Conservation (phyloP, 2,113 vertebrate species). For the Cyphotilapia sp. region DNA sequence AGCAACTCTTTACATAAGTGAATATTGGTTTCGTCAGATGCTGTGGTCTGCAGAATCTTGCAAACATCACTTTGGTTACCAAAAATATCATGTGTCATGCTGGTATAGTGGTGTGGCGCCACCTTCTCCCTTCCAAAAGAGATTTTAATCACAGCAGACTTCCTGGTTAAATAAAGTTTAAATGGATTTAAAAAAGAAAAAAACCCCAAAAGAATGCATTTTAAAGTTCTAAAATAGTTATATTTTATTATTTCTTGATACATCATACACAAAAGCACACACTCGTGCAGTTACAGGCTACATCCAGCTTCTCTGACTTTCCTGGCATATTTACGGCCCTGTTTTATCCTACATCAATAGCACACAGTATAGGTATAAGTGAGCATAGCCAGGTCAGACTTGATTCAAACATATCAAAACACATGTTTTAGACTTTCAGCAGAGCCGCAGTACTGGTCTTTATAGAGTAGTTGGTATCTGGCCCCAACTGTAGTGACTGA, state of each 20-base stretch:
- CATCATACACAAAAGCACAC: not conserved
- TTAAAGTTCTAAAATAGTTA: not conserved
- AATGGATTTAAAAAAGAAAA: not conserved
- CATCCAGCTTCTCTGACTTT: not conserved
- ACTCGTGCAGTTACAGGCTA: not conserved
- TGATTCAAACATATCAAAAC: not conserved
- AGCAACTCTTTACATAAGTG: not conserved
- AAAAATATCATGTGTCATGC: not conserved
- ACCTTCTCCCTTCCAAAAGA: not conserved
- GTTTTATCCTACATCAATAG: not conserved
- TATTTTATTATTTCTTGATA: not conserved
- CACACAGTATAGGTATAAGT: not conserved
- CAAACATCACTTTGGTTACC: not conserved
- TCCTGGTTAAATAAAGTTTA: not conserved
- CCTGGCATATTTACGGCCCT: not conserved
- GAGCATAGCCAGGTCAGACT: not conserved
- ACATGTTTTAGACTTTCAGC: not conserved
- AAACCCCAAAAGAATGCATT: accelerated
- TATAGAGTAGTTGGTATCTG: slow-evolving; percentile 2
- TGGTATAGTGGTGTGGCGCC: not conserved
- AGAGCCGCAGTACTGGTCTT: not conserved
- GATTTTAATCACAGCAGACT: not conserved
- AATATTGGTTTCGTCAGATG: not conserved
- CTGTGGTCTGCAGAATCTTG: not conserved
- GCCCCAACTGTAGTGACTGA: not conserved